Conservation (phyloP, 2,113 vertebrate genomes). For the Patagioenas fasciata region DNA sequence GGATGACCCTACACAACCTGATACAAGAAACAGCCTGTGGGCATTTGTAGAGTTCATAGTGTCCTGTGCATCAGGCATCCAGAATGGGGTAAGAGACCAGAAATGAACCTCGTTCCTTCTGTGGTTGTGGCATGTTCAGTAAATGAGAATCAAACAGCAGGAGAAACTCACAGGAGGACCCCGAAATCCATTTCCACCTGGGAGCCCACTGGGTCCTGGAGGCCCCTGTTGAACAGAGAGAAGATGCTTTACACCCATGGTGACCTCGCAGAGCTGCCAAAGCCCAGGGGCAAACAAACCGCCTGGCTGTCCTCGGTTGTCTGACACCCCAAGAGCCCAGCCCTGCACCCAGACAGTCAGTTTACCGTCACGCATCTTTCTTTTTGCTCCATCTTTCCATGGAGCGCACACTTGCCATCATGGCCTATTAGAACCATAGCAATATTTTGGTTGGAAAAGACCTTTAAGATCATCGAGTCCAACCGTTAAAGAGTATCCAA, state of each 20-base stretch:
- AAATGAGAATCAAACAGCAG: background rate
- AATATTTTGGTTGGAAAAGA: too few species aligned
- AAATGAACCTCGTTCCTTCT: background rate
- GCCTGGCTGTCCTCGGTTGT: fast-evolving
- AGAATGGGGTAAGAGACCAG: background rate
- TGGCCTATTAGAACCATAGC: too few species aligned
- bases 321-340: fast-evolving
- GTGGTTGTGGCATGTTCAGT: background rate
- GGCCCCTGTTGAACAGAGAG: constrained; percentile 80
- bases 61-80: background rate
- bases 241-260: background rate
- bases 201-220: constrained; percentile 88
- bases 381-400: fast-evolving
- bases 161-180: constrained; percentile 85
- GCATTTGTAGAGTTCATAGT: background rate
- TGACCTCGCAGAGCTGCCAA: background rate
- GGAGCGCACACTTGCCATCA: fast-evolving
- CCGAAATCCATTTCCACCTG: constrained; percentile 87
- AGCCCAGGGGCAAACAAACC: background rate
- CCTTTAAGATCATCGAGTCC: too few species aligned
- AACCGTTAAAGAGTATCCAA: background rate
- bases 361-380: fast-evolving
- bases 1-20: background rate
- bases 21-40: fast-evolving
- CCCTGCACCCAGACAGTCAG: background rate